phyloP scores from a whole-genome alignment of 2,113 vertebrate species.

The Excalfactoria chinensis region DNA sequence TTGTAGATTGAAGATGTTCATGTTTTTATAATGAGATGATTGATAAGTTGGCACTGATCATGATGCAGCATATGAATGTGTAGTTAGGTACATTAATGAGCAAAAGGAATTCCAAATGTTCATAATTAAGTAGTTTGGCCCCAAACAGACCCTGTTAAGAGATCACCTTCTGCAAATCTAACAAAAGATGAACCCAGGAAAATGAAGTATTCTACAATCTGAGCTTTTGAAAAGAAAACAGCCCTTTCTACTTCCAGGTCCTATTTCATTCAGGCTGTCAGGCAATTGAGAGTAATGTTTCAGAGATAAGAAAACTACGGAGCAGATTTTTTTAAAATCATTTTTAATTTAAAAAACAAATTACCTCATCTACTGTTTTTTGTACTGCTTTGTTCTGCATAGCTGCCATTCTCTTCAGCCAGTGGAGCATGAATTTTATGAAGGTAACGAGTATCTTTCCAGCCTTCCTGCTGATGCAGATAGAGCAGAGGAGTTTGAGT shows the following conservation, averaged over 20 bases:
- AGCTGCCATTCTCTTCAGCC: constrained; percentile 97
- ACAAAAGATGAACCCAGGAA: neutral
- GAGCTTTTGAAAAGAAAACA: constrained; percentile 20
- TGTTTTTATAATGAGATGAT: neutral
- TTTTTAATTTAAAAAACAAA: constrained; percentile 47
- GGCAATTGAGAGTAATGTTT: neutral
- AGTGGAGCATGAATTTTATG: constrained; percentile 91
- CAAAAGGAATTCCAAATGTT: neutral
- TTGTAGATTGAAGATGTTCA: neutral
- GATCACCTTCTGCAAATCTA: neutral
- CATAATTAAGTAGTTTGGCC: neutral
- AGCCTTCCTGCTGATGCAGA: constrained; percentile 88
- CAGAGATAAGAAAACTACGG: constrained; percentile 19
- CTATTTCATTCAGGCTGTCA: neutral
- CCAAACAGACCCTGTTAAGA: neutral
- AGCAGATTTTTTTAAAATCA: neutral
- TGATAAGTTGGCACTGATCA: neutral
- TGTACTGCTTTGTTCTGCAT: constrained; percentile 61
- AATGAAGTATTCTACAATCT: neutral
- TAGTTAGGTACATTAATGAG: neutral
- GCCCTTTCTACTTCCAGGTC: neutral
- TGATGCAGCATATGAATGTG: neutral
- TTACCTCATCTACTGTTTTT: constrained; percentile 64
- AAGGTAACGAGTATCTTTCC: constrained; percentile 91
- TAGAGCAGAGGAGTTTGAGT: constrained; percentile 93